phyloP scores from a whole-genome alignment of 2,797 vertebrate genomes.

The Sebastes ruberrimus region DNA sequence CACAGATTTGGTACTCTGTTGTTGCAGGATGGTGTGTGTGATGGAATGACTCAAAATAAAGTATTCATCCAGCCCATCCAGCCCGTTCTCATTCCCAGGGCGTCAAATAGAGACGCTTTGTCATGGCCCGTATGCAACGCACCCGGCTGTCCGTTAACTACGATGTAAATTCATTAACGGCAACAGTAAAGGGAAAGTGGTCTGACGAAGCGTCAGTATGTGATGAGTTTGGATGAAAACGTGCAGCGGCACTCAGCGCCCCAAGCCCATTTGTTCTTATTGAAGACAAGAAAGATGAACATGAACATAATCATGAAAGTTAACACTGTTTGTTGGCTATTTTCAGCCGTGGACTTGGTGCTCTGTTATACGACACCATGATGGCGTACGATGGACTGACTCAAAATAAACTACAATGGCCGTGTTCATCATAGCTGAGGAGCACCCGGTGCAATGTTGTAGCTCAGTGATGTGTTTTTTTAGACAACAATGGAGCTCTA shows the following conservation, averaged over 20 bases:
- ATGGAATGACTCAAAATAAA: not conserved
- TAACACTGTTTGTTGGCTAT: not conserved
- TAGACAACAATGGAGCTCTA: not conserved
- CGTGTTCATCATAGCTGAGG: not conserved
- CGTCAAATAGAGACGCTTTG: too few species aligned
- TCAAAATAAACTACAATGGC: not conserved
- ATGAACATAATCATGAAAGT: not conserved
- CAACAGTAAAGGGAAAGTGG: too few species aligned
- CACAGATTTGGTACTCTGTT: not conserved
- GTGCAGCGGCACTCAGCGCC: not conserved
- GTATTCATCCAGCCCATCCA: not conserved
- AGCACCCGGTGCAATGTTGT: not conserved
- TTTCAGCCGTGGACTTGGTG: not conserved
- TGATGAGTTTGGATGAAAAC: too few species aligned
- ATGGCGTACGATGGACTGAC: not conserved
- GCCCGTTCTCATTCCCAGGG: too few species aligned
- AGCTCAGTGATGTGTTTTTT: not conserved
- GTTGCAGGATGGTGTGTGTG: not conserved
- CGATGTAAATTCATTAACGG: too few species aligned
- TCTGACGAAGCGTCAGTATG: too few species aligned
- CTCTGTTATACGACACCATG: not conserved
- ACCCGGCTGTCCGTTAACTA: too few species aligned
- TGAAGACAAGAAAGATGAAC: not conserved
- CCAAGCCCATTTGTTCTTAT: not conserved
- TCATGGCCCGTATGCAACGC: too few species aligned